Base-by-base conservation (phyloP, 2,888 invertebrate species). In the Noctua janthina region DNA sequence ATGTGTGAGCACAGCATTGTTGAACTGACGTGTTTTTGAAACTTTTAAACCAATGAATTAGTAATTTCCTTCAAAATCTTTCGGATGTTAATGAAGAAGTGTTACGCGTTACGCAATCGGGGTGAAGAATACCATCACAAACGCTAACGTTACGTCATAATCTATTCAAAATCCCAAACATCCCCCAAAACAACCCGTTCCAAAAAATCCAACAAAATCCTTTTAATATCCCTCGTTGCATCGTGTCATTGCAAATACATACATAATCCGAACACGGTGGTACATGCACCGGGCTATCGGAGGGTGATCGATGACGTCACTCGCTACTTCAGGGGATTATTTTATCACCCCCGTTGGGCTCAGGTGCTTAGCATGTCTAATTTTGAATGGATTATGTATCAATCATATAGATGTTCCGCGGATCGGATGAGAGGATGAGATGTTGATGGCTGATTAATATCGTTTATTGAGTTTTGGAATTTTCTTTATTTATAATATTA, bases 311-410 rank as follows among this genome's bases (percentile, higher is more conserved):
- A 88, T 87, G 88, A 85, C 75, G 83, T 90, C 76, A 78, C 74
- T 51, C 51, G 74, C 56, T 78, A 68, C 70, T 79, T 76, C 75
- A 43, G 49, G 71, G 83, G 89, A 88, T 87, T 90, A 89, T 87
- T 87, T 88, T 81, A 90, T 83, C 88, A 81, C 70, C 78, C 79
- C n/a, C 67, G 66, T 79, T 79, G 76, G 64, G 84, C 75, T 83
- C 87, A 87, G 87, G 87, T 88, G 89, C 79, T 88, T 77, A 83
- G 71, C 70, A 43, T 56, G 76, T 86, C 82, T 89, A 84, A 86
- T 89, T 88, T 88, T 82, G 75, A 89, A 86, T 81, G 88, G 84
- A 89, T 89, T 89, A 88, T 67, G 78, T 84, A 77, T 88, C 86
- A 85, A 82, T 86, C 88, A 79, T 74, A 78, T 69, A 73, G 66